These are phyloP conservation scores for Nudaria mundana DNA, from an alignment of 2,888 invertebrate species.

Conservation along the genomic window DNA sequence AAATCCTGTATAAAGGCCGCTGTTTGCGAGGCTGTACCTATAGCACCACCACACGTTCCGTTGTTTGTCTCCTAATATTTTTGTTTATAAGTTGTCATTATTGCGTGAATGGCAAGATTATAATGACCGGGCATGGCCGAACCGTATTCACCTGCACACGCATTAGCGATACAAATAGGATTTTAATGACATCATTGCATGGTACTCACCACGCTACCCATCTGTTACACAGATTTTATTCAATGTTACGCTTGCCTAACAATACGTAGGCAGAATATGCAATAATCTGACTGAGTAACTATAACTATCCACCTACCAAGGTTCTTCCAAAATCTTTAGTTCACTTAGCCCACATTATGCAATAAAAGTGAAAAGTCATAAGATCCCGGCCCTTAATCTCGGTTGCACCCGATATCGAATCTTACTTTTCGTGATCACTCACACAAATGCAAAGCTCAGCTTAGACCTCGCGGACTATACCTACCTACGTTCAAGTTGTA, in stretches of 20 bases:
- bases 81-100: constrained; percentile 34
- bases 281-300: too few species aligned
- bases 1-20: constrained; percentile 74
- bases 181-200: constrained; percentile 5
- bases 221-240: neutral
- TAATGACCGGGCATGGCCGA: neutral
- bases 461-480: too few species aligned
- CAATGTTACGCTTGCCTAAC: neutral
- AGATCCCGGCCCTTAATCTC: too few species aligned
- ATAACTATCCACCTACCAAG: too few species aligned
- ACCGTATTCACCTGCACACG: neutral
- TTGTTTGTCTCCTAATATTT: constrained; percentile 37
- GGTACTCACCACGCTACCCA: too few species aligned
- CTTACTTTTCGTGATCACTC: too few species aligned
- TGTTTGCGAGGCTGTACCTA: constrained; percentile 53
- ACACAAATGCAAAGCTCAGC: too few species aligned
- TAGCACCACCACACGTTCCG: constrained; percentile 35
- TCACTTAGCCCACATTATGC: too few species aligned
- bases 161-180: constrained; percentile 5
- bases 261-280: neutral
- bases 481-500: too few species aligned
- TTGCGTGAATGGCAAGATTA: constrained; percentile 32
- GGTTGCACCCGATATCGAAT: too few species aligned
- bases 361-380: too few species aligned
- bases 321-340: too few species aligned